Percentiles rank a stretch among this genome's conserved stretches.
Conservation (phyloP, 2,797 vertebrate genomes). For the Pangasius djambal region DNA sequence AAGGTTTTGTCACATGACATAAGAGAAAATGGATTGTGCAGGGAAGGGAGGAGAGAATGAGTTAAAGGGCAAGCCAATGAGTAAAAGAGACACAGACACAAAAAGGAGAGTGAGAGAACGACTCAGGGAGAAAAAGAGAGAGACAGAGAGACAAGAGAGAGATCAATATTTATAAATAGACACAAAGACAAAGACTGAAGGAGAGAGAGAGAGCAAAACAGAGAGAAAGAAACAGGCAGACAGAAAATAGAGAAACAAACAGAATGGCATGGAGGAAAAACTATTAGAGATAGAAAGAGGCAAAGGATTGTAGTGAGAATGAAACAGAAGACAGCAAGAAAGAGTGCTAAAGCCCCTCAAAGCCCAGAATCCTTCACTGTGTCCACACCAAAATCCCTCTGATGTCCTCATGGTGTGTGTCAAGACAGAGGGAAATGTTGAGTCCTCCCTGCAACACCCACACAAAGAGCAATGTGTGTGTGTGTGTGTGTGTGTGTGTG, state of each 20-base stretch:
- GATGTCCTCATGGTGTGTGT: neutral
- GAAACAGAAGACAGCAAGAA: neutral
- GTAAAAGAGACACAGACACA: neutral
- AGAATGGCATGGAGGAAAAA: neutral
- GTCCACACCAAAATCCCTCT: constrained; percentile 9
- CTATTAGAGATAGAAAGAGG: neutral
- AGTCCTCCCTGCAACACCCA: neutral
- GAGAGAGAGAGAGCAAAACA: neutral
- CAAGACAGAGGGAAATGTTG: neutral
- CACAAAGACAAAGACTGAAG: neutral
- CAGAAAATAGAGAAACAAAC: neutral
- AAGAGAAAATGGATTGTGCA: neutral
- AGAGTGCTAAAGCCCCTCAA: neutral
- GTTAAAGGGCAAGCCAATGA: neutral
- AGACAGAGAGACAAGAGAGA: neutral
- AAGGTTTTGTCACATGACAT: neutral
- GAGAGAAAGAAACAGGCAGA: too few relatives aligned
- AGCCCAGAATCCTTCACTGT: constrained; percentile 12
- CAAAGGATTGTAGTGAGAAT: neutral
- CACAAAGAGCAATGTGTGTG: neutral
- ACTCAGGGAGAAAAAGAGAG: neutral
- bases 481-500: neutral
- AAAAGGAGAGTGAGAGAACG: neutral
- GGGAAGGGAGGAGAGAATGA: neutral
- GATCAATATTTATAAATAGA: neutral